Evolutionary conservation across 1,140 invertebrate genomes (phyloP), one percentile per base, ranked within the genome.

Genomic region (Yoshiicerus persimilis): DNA sequence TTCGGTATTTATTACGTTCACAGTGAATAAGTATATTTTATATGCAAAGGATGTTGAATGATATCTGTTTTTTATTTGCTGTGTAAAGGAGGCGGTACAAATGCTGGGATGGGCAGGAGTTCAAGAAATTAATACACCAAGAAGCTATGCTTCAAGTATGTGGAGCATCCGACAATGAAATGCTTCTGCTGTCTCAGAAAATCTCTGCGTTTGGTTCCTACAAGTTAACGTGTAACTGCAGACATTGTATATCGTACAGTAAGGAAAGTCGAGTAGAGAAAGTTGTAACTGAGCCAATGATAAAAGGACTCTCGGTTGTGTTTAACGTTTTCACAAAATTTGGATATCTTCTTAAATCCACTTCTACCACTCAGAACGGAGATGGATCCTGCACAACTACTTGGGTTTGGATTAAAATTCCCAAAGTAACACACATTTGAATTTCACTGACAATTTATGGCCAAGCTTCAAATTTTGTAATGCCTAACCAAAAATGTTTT

Each of bases 161-260:
- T 86, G 89, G 89, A 87, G 25, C 84, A 9, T n/a, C 86, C 4
- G 86, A 87, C 32, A 34, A 11, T 27, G 89, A 90, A 84, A 90
- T 90, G 89, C 23, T 77, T 5, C n/a, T 87, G 0, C 36, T 90
- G 0, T 87, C 89, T 5, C 36, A 86, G 32, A 70, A 86, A 56
- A 34, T 90, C 9, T 30, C 86, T 0, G 25, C 86, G 4, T 62
- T 86, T 27, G 27, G 38, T 32, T 23, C 25, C 0, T 89, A 85
- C 25, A 88, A 89, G 86, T 39, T 90, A n/a, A 66, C 56, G 0
- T 90, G 89, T 47, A 90, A 90, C 66, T 90, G 89, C 30, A 56
- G 39, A 80, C 39, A 80, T 2, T 90, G 89, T 70, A 30, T 90
- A n/a, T 88, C 87, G 3, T 90, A 86, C 70, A 86, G 75, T 32